Conservation (phyloP, 92 coral and sea anemone species). For the Diadumene lineata region DNA sequence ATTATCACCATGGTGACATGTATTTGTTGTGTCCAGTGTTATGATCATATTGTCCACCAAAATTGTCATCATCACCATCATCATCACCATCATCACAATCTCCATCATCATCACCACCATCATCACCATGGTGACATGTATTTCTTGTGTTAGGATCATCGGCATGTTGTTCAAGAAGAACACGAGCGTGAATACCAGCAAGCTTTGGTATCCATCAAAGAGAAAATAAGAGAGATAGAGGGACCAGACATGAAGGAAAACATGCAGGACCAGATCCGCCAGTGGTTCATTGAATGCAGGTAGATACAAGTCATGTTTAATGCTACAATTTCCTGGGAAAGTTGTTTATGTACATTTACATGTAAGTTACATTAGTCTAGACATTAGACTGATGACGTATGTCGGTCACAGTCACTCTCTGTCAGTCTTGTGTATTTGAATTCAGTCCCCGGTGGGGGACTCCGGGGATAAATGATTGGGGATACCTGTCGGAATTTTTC, state of each 20-base stretch:
- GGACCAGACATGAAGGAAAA: constrained; percentile 99
- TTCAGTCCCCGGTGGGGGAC: too few relatives aligned
- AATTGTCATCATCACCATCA: neutral
- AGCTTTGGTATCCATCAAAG: constrained; percentile 86
- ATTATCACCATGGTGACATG: neutral
- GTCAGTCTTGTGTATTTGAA: too few relatives aligned
- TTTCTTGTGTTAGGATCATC: constrained; percentile 64
- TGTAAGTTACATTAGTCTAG: too few relatives aligned
- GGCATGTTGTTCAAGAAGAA: constrained; percentile 94
- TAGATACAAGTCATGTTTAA: constrained; percentile 10
- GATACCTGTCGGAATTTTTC: too few relatives aligned
- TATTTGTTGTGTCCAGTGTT: neutral
- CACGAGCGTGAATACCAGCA: constrained; percentile 95
- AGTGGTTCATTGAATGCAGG: constrained; percentile 99
- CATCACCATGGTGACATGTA: neutral
- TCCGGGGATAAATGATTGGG: too few relatives aligned
- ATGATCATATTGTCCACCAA: neutral
- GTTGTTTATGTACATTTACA: too few relatives aligned
- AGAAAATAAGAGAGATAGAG: constrained; percentile 91
- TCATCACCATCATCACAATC: neutral
- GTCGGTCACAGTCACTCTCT: too few relatives aligned
- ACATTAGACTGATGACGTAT: too few relatives aligned
- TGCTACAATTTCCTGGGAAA: too few relatives aligned
- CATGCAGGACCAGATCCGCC: constrained; percentile 98
- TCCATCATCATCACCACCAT: neutral